Evolutionary conservation across 2,797 vertebrate genomes (phyloP).

Genomic region (Rhynchonycteris naso): DNA sequence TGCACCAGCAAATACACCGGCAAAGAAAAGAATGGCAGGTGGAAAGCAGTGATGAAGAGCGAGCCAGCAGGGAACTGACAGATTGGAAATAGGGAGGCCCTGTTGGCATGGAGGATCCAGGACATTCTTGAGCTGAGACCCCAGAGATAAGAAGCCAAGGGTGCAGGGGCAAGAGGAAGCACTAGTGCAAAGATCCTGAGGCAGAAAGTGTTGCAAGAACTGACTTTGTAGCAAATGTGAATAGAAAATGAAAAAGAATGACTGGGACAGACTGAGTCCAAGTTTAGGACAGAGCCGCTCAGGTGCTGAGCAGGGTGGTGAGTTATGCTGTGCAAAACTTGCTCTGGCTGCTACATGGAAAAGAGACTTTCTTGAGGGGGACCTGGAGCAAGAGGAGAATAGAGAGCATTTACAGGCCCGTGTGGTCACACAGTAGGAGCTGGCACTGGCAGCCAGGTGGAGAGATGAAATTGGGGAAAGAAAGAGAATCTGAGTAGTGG

Average conservation of each 20-base stretch:
- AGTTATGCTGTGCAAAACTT: background rate
- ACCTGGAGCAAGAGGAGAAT: background rate
- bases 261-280: too few species aligned
- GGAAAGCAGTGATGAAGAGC: background rate
- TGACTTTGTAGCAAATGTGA: background rate
- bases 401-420: too few species aligned
- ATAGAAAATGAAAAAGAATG: background rate
- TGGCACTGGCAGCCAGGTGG: accelerated
- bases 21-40: background rate
- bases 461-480: background rate
- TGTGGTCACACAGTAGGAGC: background rate
- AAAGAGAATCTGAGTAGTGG: background rate
- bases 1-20: background rate
- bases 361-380: background rate
- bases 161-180: background rate
- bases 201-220: background rate
- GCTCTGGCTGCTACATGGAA: background rate
- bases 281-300: background rate
- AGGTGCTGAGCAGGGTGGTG: accelerated
- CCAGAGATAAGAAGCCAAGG: background rate
- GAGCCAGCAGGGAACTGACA: background rate
- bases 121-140: background rate
- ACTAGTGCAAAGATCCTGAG: background rate
- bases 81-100: background rate
- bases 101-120: background rate